Percentiles rank a stretch among this genome's conserved stretches.
Conservation (phyloP, 2,888 invertebrate genomes). For the Anoplius nigerrimus region DNA sequence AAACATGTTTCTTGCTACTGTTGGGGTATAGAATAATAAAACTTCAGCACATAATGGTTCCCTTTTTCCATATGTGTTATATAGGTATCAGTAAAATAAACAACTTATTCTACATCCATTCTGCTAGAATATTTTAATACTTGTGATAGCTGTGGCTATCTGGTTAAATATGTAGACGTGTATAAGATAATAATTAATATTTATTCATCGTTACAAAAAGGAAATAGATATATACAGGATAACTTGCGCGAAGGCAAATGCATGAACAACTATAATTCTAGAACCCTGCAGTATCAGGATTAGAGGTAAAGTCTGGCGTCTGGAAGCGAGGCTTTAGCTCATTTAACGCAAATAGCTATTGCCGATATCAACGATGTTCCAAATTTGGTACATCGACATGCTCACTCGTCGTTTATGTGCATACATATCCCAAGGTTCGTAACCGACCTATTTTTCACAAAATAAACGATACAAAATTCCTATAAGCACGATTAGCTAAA, state of each 20-base stretch:
- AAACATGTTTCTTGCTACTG: slow-evolving; percentile 8
- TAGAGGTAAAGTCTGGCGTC: slow-evolving; percentile 23
- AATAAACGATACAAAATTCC: too few relatives aligned
- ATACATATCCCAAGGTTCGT: background rate
- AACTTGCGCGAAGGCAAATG: slow-evolving; percentile 6
- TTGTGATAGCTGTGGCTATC: too few relatives aligned
- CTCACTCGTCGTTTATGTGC: background rate
- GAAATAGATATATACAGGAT: slow-evolving; percentile 54
- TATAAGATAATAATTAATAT: slow-evolving; percentile 20
- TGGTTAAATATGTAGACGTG: too few relatives aligned
- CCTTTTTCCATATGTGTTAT: slow-evolving; percentile 45
- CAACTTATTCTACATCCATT: background rate
- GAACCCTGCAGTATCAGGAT: slow-evolving; percentile 3
- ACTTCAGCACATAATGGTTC: too few relatives aligned
- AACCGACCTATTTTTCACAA: too few relatives aligned
- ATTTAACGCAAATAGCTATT: background rate
- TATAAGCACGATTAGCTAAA: too few relatives aligned
- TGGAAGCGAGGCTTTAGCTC: slow-evolving; percentile 18
- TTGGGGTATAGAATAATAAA: too few relatives aligned
- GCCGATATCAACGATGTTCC: too few relatives aligned
- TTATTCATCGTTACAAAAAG: slow-evolving; percentile 52
- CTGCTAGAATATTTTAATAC: too few relatives aligned
- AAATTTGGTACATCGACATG: too few relatives aligned
- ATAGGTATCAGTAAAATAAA: slow-evolving; percentile 33
- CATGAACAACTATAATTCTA: slow-evolving; percentile 38